phyloP scores from a whole-genome alignment of 35 echinoderm and acorn worm species.

The Stichopus chloronotus region DNA sequence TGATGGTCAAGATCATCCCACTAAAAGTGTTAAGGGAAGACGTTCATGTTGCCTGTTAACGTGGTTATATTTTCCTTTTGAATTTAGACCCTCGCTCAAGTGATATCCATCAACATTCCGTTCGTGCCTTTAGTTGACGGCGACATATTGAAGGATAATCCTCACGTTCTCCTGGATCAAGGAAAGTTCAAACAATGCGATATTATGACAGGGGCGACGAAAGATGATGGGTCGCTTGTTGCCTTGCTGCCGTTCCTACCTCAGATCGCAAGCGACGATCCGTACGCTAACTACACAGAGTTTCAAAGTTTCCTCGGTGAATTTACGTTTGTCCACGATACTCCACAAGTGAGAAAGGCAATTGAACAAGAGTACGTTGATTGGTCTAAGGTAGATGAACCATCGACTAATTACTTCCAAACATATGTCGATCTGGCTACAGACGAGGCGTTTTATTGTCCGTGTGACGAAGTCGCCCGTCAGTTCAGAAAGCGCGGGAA shows the following conservation, averaged over 20 bases:
- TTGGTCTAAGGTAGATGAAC: slow-evolving; percentile 75
- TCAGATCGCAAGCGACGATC: not conserved
- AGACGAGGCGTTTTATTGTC: slow-evolving; percentile 77
- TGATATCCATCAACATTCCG: slow-evolving; percentile 52
- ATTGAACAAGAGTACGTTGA: slow-evolving; percentile 76
- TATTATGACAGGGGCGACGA: slow-evolving; percentile 63
- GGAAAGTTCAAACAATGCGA: slow-evolving; percentile 59
- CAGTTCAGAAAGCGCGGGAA: slow-evolving; percentile 46
- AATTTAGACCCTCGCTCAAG: not conserved
- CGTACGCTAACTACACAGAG: slow-evolving; percentile 50
- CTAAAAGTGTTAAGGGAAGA: too few species aligned
- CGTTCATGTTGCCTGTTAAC: too few species aligned
- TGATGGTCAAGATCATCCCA: too few species aligned
- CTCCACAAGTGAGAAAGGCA: slow-evolving; percentile 60
- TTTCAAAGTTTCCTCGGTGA: slow-evolving; percentile 35
- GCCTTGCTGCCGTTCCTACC: slow-evolving; percentile 20
- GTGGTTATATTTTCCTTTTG: not conserved
- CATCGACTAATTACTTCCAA: slow-evolving; percentile 62
- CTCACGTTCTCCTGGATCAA: slow-evolving; percentile 40
- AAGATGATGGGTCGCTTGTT: slow-evolving; percentile 63
- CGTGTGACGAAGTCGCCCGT: slow-evolving; percentile 61
- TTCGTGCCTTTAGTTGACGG: slow-evolving; percentile 73
- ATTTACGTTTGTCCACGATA: slow-evolving; percentile 47
- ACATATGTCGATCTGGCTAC: slow-evolving; percentile 52
- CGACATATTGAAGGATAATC: slow-evolving; percentile 53